A percentile compares a stretch with the other conserved stretches of the same genome.
phyloP scores from a whole-genome alignment of 2,113 vertebrate genomes.

The Strix aluco region DNA sequence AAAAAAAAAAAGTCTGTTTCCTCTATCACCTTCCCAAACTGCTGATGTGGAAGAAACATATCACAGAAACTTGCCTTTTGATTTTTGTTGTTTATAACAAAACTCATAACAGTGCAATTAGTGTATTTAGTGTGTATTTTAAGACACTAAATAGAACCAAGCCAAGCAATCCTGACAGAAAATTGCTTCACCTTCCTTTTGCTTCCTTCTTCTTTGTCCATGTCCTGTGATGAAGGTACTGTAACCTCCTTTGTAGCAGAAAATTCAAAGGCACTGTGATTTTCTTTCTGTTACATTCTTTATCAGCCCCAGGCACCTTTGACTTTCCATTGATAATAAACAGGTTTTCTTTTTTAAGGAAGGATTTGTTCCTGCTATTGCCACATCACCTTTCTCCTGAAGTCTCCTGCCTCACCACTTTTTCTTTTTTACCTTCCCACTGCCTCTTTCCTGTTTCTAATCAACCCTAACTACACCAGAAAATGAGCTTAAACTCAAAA shows the following conservation, averaged over 20 bases:
- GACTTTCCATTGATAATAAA: neutral
- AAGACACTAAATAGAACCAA: neutral
- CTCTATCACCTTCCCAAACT: neutral
- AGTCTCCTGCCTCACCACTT: neutral
- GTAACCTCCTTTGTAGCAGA: neutral
- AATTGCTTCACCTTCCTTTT: neutral
- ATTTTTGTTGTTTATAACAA: neutral
- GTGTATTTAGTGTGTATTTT: neutral
- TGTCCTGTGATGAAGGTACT: neutral
- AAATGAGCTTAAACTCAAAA: neutral
- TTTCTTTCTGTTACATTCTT: neutral
- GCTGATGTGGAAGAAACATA: neutral
- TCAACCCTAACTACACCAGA: neutral
- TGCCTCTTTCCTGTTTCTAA: neutral
- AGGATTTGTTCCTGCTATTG: neutral
- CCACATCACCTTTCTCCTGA: neutral
- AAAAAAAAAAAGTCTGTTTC: neutral
- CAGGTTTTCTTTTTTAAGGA: neutral
- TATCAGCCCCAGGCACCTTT: neutral
- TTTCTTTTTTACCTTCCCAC: neutral
- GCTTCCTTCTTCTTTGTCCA: neutral
- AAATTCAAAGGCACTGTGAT: neutral
- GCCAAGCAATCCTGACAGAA: neutral
- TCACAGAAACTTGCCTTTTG: neutral
- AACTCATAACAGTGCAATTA: neutral